Base-by-base conservation (phyloP, 30 jellyfish, hydroid and myxozoan species). In the Haliclystus octoradiatus region DNA sequence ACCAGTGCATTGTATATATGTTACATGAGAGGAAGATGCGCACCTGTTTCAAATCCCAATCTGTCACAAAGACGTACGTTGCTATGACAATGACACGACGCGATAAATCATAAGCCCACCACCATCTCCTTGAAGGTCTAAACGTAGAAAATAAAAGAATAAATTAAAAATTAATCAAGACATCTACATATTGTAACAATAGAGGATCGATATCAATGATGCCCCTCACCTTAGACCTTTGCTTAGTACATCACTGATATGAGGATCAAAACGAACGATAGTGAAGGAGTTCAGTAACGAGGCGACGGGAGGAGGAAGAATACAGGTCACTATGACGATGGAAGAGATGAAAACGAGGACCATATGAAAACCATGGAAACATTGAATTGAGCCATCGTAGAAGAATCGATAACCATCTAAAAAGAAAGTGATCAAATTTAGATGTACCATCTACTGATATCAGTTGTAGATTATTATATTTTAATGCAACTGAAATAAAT, bases 141-240 rank as follows among this genome's bases (percentile, higher is more conserved):
- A 67, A 19, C 47, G 57, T 67, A 3, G 23, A 57, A 32, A 19
- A 12, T 2, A 1, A 26, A 63, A 63, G 2, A 24, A 24, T 12
- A 2, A 26, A 26, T 24, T 14, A 63, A 2, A 24, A 63, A 3
- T 63, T 26, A 9, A 46, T 0, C 0, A 1, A 15, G 9, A 65
- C 63, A 2, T 13, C 2, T 23, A 28, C 30, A n/a, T n/a, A n/a
- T n/a, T n/a, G n/a, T n/a, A n/a, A n/a, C n/a, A n/a, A n/a, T n/a
- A n/a, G n/a, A n/a, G n/a, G n/a, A n/a, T n/a, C n/a, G n/a, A n/a
- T n/a, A n/a, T n/a, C n/a, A n/a, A n/a, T n/a, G n/a, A n/a, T n/a
- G 74, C 25, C 2, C 1, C 78, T 71, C 68, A 85, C 96, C 90
- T 72, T 27, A 85, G 34, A 3, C 96, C 96, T 50, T 78, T 81